Evolutionary conservation across 2,797 vertebrate species (phyloP), one percentile per base, ranked within the genome.

Genomic region (Centroberyx gerrardi): DNA sequence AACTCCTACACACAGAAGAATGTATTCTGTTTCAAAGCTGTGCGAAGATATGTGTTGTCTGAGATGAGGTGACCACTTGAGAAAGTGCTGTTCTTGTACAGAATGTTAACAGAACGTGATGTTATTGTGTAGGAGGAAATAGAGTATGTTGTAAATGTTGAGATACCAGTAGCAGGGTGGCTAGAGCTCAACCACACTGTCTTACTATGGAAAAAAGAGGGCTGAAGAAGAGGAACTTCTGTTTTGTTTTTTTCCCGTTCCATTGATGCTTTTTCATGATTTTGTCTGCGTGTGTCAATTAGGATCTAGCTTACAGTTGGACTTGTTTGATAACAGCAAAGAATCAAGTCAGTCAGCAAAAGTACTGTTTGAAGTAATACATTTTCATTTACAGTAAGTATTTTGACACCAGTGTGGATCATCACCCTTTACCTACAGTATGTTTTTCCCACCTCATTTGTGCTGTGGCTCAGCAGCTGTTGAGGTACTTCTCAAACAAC

Each of bases 1-100:
- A 80, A 89, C 88, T 91, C 91, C 89, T 74, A 88, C 88, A 77
- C 86, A 28, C 52, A 28, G 36, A 56, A 54, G 14, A 70, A 31
- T 31, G 27, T 69, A 68, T 75, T 75, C 58, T 56, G 62, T 62
- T 76, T 65, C 59, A 18, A 56, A 22, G 72, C 5, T 2, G 55
- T 33, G 63, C 70, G 76, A 74, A 75, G 72, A 72, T 80, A 48
- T 62, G 55, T 68, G 78, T 71, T 65, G 76, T 22, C 28, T 68
- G 66, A 18, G 70, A 68, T 55, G 76, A 62, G 78, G 78, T 87
- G 83, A 88, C 78, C 72, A 27, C 80, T 81, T 86, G 81, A 90
- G 85, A 62, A 90, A 90, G 76, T 61, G 59, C 3, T 7, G 63
- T 79, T 75, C 54, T 83, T 61, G 58, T 76, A 38, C 61, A 72